Conservation (phyloP, 2,113 vertebrate genomes). For the Silurus glanis region DNA sequence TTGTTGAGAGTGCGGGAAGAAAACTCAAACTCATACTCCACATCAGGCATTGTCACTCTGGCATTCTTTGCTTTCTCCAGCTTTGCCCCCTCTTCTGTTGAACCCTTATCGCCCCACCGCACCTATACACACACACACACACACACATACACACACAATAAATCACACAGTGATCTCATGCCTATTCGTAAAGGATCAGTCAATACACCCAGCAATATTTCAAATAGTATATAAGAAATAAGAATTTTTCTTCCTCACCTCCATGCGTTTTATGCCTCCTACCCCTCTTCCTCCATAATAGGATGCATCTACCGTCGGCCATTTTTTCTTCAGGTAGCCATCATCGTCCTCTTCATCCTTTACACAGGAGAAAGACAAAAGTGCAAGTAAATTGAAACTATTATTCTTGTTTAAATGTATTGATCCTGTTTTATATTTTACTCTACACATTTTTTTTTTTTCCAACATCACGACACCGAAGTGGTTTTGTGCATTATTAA, state of each 20-base stretch:
- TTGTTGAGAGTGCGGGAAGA: constrained; percentile 76
- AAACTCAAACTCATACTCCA: constrained; percentile 81
- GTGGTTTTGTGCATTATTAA: neutral
- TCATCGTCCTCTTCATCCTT: constrained; percentile 74
- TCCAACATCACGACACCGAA: neutral
- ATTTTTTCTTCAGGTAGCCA: constrained; percentile 70
- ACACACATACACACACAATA: constrained; percentile 21
- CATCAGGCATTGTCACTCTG: constrained; percentile 84
- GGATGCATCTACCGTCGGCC: constrained; percentile 89
- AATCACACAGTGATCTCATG: neutral
- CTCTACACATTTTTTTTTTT: neutral
- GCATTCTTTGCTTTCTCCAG: constrained; percentile 96
- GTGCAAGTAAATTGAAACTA: neutral
- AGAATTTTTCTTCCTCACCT: constrained; percentile 70
- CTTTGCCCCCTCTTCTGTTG: constrained; percentile 96
- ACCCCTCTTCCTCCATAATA: constrained; percentile 95
- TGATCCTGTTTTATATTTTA: neutral
- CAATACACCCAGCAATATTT: too few species aligned
- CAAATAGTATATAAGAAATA: too few species aligned
- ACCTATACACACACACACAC: constrained; percentile 74
- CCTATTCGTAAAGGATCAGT: too few species aligned
- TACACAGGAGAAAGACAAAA: neutral
- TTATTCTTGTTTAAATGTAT: neutral
- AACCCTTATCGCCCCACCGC: constrained; percentile 96
- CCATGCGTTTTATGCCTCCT: constrained; percentile 97